Evolutionary conservation across 2,113 vertebrate species (phyloP), one percentile per base, ranked within the genome.

Genomic region (Perccottus glenii): DNA sequence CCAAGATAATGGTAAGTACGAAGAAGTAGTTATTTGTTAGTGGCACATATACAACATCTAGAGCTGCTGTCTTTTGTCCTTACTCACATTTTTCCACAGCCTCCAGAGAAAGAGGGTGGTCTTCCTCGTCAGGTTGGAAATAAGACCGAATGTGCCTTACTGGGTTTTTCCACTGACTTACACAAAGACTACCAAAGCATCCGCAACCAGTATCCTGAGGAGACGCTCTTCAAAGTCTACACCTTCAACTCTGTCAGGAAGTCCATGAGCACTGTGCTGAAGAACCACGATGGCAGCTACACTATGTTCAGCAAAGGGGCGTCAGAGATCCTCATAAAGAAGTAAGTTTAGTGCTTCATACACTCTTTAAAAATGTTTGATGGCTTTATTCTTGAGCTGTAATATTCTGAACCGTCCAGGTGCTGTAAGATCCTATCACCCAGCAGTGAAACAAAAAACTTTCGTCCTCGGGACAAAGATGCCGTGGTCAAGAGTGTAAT

Each of bases 121-220:
- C 92, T 98, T 67, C 94, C 96, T 53, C 95, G 96, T 76, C 98
- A 99, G 73, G 93, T 98, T 80, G 98, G 98, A 85, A 99, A 99
- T 93, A 99, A 99, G 94, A 99, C 98, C 73, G 98, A 99, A 95
- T 99, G 98, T 97, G 96, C 98, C 94, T 96, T 99, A 95, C 88
- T 99, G 91, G 96, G 96, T 85, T 87, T 98, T 77, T 82, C 93
- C 82, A 89, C 95, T 73, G 93, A 96, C 88, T 91, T 99, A 84
- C 93, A 91, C 74, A 91, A 92, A 64, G 96, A 98, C 90, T 99
- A 98, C 87, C 96, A 98, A 88, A 90, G 92, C 2, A 88, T 98
- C 75, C 95, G 98, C 88, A 95, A 95, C 49, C 94, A 96, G 83
- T 95, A 95, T 83, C 96, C 96, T 1, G 97, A 99, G 87, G 96